Percentiles rank a stretch among this genome's conserved stretches.
Conservation (phyloP, 2,113 vertebrate species). For the Parus major region DNA sequence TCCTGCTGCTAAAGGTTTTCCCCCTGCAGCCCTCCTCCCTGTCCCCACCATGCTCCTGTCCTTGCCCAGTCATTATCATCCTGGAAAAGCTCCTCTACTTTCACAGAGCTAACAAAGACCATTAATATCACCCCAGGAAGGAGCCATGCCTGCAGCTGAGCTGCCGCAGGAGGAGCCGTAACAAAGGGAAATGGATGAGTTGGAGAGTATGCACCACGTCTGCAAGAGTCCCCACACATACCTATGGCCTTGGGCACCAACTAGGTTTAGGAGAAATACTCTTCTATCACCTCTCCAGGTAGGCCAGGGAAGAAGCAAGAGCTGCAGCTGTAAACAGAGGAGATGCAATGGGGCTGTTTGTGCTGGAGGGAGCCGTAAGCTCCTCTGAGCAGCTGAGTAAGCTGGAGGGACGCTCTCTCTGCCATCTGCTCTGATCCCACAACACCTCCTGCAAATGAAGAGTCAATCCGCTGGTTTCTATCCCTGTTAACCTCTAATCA, state of each 20-base stretch:
- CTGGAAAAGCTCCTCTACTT: not conserved
- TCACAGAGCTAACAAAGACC: not conserved
- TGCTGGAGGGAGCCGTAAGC: slow-evolving; percentile 73
- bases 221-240: not conserved
- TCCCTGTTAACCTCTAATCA: slow-evolving; percentile 90
- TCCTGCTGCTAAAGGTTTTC: not conserved
- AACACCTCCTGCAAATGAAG: slow-evolving; percentile 80
- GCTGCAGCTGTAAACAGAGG: slow-evolving; percentile 61
- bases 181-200: not conserved
- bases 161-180: not conserved
- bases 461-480: slow-evolving; percentile 81
- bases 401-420: slow-evolving; percentile 76
- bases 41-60: not conserved
- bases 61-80: not conserved
- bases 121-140: not conserved
- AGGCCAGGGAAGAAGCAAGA: slow-evolving; percentile 33
- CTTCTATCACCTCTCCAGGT: not conserved
- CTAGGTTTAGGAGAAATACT: slow-evolving; percentile 31
- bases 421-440: slow-evolving; percentile 91
- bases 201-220: not conserved
- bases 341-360: slow-evolving; percentile 69
- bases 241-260: not conserved
- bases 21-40: not conserved
- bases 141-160: not conserved
- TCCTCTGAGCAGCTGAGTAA: slow-evolving; percentile 81